Evolutionary conservation across 2,888 invertebrate species (phyloP), one percentile per base, ranked within the genome.

Genomic region (Tetragonula carbonaria): DNA sequence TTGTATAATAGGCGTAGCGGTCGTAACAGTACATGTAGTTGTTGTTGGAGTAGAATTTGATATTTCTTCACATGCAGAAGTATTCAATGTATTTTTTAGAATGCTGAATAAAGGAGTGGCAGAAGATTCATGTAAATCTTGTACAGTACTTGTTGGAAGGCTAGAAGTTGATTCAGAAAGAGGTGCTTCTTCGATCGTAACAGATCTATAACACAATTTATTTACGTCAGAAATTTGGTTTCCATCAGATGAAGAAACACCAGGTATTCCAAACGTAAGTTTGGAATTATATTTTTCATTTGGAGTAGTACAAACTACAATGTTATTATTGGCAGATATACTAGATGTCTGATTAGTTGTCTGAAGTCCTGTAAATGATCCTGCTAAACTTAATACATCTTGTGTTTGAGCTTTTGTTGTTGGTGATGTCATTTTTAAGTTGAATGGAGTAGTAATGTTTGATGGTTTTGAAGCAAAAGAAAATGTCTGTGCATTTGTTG

Each of bases 381-480:
- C 88, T 8, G 88, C 78, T 51, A 92, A 80, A 50, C 89, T 87
- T 11, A 91, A 67, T 0, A 87, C 23, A 21, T 75, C 81, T 70
- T 90, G 91, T 4, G 82, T 51, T 8, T 86, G 65, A 18, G 85
- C 50, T 71, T 66, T 8, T 21, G 62, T 51, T 8, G 38, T 38
- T 21, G 38, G 11, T 45, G 63, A 16, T 8, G 80, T 50, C 33
- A 86, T 51, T 67, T 89, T 90, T 45, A 86, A 8, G 2, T 84
- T 80, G 18, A 88, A 84, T 4, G 89, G 79, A 57, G 89, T 79
- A 6, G 78, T 16, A 6, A 84, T 21, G 70, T 84, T 84, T 1
- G 85, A 73, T 3, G 91, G 75, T 68, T 91, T 92, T 4, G 89
- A 82, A 33, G 90, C 88, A 38, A 91, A 92, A 2, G 92, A 92